Evolutionary conservation across 2,113 vertebrate species (phyloP).

Genomic region (Notiomystis cincta): DNA sequence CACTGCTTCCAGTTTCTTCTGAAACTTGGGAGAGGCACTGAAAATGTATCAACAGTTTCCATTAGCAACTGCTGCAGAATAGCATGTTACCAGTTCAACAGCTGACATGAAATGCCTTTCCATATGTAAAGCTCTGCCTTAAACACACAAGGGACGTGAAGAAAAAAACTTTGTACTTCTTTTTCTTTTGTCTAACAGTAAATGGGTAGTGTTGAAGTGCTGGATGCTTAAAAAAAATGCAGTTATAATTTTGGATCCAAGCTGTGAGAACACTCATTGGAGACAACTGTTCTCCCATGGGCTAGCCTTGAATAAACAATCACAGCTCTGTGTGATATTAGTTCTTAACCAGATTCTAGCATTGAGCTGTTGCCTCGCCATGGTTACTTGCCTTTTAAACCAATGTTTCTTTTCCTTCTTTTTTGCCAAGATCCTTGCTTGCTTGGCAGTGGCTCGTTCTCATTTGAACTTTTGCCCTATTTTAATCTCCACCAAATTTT

Average conservation of each 20-base stretch:
- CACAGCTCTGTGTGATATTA: conserved; percentile 80
- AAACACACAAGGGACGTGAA: conserved; percentile 83
- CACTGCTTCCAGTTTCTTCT: conserved; percentile 29
- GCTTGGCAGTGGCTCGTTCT: conserved; percentile 68
- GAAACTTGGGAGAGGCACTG: conserved; percentile 55
- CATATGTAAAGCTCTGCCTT: conserved; percentile 85
- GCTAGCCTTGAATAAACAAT: conserved; percentile 88
- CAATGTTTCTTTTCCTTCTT: conserved; percentile 67
- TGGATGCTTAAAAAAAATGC: conserved; percentile 73
- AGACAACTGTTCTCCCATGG: conserved; percentile 80
- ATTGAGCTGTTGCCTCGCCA: conserved; percentile 77
- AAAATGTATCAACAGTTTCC: conserved; percentile 60
- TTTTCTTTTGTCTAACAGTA: conserved; percentile 79
- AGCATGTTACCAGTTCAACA: conserved; percentile 72
- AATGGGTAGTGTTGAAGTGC: conserved; percentile 80
- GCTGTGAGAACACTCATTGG: conserved; percentile 82
- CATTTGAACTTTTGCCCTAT: conserved; percentile 78
- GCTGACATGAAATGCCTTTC: conserved; percentile 82
- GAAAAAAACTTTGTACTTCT: conserved; percentile 75
- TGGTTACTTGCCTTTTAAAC: conserved; percentile 85
- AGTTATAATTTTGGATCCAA: conserved; percentile 81
- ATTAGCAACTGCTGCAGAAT: conserved; percentile 64
- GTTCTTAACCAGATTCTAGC: conserved; percentile 87
- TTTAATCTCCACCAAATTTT: conserved; percentile 80
- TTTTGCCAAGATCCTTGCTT: conserved; percentile 71